phyloP scores from a whole-genome alignment of 1,140 invertebrate species.

The Drosophila saltans region DNA sequence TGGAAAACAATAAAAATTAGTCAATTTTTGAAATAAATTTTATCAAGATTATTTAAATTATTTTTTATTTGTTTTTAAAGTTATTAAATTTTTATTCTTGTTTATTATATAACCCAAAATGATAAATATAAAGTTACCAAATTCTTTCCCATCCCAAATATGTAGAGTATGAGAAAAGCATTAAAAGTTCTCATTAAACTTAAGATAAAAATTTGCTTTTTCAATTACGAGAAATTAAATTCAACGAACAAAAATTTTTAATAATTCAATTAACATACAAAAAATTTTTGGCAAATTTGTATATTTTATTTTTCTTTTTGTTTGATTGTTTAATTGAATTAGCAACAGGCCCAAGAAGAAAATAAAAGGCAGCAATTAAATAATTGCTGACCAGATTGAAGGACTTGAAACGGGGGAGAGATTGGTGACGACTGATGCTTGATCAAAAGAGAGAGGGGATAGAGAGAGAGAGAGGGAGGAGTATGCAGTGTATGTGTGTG shows the following conservation, averaged over 20 bases:
- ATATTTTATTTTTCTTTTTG: background rate
- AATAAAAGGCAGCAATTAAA: conserved; percentile 50
- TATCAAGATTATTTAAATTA: too few species aligned
- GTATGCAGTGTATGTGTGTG: background rate
- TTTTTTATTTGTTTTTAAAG: too few species aligned
- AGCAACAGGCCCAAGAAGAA: conserved; percentile 28
- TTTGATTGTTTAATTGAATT: conserved; percentile 51
- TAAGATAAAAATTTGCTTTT: conserved; percentile 6
- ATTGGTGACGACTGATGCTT: background rate
- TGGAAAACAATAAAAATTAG: too few species aligned
- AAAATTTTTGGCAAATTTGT: conserved; percentile 1
- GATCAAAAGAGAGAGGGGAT: background rate
- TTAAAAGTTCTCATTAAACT: conserved; percentile 8
- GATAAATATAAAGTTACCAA: background rate
- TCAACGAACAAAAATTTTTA: background rate
- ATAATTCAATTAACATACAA: conserved; percentile 10
- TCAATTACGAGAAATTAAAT: conserved; percentile 5
- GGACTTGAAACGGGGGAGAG: conserved; percentile 4
- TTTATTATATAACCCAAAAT: too few species aligned
- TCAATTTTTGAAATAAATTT: too few species aligned
- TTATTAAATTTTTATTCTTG: too few species aligned
- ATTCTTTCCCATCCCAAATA: background rate
- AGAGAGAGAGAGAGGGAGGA: background rate
- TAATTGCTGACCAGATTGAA: conserved; percentile 32
- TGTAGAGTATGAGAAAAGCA: background rate